These are phyloP conservation scores for Tanytarsus gracilentus DNA, from an alignment of 2,888 invertebrate genomes.

Conservation along the genomic window DNA sequence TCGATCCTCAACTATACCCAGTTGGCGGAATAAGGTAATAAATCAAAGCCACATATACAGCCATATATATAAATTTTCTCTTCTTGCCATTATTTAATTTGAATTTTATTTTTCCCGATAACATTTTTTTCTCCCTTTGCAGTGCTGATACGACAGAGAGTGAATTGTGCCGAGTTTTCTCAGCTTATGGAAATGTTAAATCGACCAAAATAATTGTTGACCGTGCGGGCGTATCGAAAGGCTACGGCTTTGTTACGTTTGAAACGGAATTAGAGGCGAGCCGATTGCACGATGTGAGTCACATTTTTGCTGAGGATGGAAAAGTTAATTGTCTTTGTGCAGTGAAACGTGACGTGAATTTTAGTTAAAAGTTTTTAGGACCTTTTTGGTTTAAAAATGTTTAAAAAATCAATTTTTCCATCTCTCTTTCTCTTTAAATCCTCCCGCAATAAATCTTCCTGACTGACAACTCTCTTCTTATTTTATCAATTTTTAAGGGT, in stretches of 20 bases:
- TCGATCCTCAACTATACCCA: background rate
- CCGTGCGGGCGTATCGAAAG: conserved; percentile 86
- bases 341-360: conserved; percentile 21
- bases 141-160: conserved; percentile 81
- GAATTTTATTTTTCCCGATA: conserved; percentile 7
- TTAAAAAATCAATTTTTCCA: background rate
- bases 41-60: background rate
- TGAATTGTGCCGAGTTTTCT: conserved; percentile 85
- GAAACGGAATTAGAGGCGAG: conserved; percentile 81
- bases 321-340: background rate
- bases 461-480: conserved; percentile 31
- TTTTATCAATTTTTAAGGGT: conserved; percentile 51
- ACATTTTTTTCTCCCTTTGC: conserved; percentile 20
- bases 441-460: too few species aligned
- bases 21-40: conserved; percentile 29
- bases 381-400: conserved; percentile 30
- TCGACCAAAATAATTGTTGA: conserved; percentile 93
- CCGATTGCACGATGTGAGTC: conserved; percentile 58
- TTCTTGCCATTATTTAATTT: conserved; percentile 11
- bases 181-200: conserved; percentile 78
- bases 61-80: background rate
- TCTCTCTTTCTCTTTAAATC: too few species aligned
- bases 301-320: background rate
- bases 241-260: conserved; percentile 67
- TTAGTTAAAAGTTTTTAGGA: conserved; percentile 15